These are phyloP conservation scores for Hoplostethus atlanticus DNA, from an alignment of 2,797 vertebrate genomes.

Conservation along the genomic window DNA sequence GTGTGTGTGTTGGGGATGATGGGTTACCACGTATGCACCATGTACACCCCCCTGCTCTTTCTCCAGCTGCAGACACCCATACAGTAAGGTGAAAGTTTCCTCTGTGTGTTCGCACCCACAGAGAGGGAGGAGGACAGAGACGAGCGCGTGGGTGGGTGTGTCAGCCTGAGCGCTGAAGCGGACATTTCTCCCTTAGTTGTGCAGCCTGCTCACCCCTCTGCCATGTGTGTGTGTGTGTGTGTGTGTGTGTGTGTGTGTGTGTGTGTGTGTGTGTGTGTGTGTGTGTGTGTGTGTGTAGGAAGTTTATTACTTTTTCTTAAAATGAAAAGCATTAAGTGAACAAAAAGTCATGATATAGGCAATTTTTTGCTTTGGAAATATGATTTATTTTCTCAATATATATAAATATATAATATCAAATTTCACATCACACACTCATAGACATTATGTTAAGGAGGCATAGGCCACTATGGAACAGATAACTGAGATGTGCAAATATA, in stretches of 20 bases:
- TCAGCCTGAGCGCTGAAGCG: neutral
- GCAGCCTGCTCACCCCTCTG: constrained; percentile 54
- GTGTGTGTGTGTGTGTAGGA: too few relatives aligned
- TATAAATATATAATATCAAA: too few relatives aligned
- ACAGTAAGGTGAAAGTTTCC: neutral
- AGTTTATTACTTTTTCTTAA: too few relatives aligned
- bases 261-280: too few relatives aligned
- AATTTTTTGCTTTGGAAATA: neutral
- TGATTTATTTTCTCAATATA: neutral
- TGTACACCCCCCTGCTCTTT: neutral
- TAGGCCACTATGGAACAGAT: too few relatives aligned
- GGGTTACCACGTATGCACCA: neutral
- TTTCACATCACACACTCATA: too few relatives aligned
- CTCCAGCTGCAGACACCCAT: neutral
- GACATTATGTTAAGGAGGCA: too few relatives aligned
- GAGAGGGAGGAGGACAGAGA: neutral
- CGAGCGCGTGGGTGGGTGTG: neutral
- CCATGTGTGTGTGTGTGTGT: neutral
- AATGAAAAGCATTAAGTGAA: too few relatives aligned
- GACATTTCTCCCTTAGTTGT: constrained; percentile 43
- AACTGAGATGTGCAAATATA: too few relatives aligned
- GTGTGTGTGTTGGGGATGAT: constrained; percentile 36
- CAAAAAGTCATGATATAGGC: too few relatives aligned
- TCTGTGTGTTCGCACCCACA: constrained; percentile 13
- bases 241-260: neutral